Evolutionary conservation across 92 coral and sea anemone species (phyloP).

Genomic region (Parazoanthus darwini): DNA sequence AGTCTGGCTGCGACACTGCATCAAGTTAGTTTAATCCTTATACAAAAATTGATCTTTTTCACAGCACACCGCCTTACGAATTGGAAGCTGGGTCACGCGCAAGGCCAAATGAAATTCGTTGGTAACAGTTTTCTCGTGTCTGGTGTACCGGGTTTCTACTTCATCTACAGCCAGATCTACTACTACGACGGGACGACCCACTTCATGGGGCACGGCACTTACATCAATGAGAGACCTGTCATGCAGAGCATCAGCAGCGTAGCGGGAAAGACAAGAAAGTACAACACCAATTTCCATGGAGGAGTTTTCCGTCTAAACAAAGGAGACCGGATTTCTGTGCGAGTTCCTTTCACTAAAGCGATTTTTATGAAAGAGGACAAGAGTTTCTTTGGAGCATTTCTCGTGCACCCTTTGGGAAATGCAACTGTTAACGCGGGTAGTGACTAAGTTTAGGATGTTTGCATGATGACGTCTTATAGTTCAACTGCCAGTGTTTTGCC

Average conservation of each 20-base stretch:
- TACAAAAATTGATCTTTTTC: slow-evolving; percentile 8
- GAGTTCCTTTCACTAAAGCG: slow-evolving; percentile 82
- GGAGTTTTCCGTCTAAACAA: slow-evolving; percentile 78
- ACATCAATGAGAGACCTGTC: slow-evolving; percentile 71
- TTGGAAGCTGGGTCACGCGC: slow-evolving; percentile 77
- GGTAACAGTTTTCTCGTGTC: slow-evolving; percentile 76
- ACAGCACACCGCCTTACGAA: slow-evolving; percentile 87
- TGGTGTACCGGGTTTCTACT: slow-evolving; percentile 84
- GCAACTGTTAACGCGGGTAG: neutral
- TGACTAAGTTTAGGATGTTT: neutral
- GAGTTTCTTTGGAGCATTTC: slow-evolving; percentile 92
- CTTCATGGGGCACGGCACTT: slow-evolving; percentile 88
- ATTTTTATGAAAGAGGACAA: slow-evolving; percentile 77
- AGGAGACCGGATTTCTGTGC: slow-evolving; percentile 86
- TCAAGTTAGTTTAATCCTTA: neutral
- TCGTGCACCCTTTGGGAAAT: slow-evolving; percentile 58
- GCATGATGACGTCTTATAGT: neutral
- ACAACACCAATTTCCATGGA: slow-evolving; percentile 92
- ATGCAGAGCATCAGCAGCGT: slow-evolving; percentile 87
- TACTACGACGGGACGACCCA: slow-evolving; percentile 80
- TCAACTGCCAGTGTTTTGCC: too few species aligned
- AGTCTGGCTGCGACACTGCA: too few species aligned
- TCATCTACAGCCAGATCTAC: slow-evolving; percentile 90
- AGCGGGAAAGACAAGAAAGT: slow-evolving; percentile 66
- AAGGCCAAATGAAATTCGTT: slow-evolving; percentile 79